A percentile compares a stretch with the other conserved stretches of the same genome.
phyloP scores from a whole-genome alignment of 2,113 vertebrate genomes.

The Copsychus sechellarum region DNA sequence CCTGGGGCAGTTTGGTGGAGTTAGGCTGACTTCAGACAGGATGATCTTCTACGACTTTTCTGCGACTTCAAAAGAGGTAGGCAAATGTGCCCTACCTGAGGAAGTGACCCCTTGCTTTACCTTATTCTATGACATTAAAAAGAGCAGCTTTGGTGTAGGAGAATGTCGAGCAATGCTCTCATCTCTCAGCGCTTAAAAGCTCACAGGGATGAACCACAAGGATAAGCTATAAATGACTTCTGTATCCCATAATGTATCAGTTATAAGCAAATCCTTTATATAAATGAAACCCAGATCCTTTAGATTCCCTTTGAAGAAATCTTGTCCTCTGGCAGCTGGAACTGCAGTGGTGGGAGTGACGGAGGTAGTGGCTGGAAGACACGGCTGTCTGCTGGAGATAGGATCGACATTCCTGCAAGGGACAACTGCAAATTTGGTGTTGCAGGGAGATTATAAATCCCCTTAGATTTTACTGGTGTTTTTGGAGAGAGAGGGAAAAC shows the following conservation, averaged over 20 bases:
- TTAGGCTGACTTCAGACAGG: neutral
- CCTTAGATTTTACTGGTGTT: neutral
- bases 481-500: neutral
- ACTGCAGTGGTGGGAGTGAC: slow-evolving; percentile 17
- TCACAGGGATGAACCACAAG: neutral
- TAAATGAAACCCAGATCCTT: slow-evolving; percentile 49
- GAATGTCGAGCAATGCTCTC: neutral
- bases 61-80: slow-evolving; percentile 11
- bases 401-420: slow-evolving; percentile 43
- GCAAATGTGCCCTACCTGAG: slow-evolving; percentile 28
- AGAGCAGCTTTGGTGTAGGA: slow-evolving; percentile 29
- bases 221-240: slow-evolving; percentile 32
- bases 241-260: slow-evolving; percentile 32
- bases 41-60: neutral
- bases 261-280: slow-evolving; percentile 54
- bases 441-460: neutral
- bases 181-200: neutral
- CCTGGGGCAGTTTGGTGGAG: slow-evolving; percentile 47
- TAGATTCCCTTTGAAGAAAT: slow-evolving; percentile 59
- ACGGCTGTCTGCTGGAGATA: slow-evolving; percentile 48
- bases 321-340: slow-evolving; percentile 59
- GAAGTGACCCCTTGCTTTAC: slow-evolving; percentile 12
- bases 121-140: slow-evolving; percentile 11
- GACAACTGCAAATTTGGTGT: slow-evolving; percentile 30
- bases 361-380: slow-evolving; percentile 57